phyloP scores from a whole-genome alignment of 2,113 vertebrate species.

The Eudorcas thomsonii region DNA sequence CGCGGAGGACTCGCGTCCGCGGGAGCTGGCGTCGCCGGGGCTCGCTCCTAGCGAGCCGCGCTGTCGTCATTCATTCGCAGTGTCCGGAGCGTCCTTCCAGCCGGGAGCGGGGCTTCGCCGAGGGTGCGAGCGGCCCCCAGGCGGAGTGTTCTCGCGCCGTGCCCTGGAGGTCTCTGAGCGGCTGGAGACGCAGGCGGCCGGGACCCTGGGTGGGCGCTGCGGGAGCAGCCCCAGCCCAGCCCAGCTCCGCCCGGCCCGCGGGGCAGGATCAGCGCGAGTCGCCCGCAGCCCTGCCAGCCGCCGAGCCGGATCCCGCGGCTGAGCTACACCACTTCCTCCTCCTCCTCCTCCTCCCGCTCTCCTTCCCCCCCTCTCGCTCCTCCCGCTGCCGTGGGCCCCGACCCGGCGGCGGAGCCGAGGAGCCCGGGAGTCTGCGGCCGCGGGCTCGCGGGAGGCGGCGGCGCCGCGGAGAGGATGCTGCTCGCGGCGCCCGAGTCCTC shows the following conservation, averaged over 20 bases:
- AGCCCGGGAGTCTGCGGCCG: conserved; percentile 23
- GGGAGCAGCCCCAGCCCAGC: background rate
- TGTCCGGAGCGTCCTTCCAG: conserved; percentile 41
- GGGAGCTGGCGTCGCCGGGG: background rate
- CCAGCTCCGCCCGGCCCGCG: background rate
- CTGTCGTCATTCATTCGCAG: conserved; percentile 54
- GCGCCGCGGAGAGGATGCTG: conserved; percentile 53
- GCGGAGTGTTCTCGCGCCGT: background rate
- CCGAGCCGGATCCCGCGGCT: background rate
- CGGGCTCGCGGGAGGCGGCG: background rate
- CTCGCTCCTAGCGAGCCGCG: background rate
- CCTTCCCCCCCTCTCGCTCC: background rate
- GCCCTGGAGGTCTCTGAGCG: background rate
- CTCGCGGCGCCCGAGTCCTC: background rate
- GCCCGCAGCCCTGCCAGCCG: background rate
- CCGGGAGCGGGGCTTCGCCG: background rate
- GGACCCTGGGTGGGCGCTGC: background rate
- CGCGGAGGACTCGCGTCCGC: background rate
- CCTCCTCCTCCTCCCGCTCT: background rate
- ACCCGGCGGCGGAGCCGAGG: background rate
- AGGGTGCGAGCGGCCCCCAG: background rate
- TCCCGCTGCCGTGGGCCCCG: background rate
- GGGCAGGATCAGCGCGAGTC: background rate
- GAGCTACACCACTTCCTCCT: background rate
- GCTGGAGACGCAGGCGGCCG: background rate